phyloP scores from a whole-genome alignment of 2,797 vertebrate species.

The Parauchenoglanis punctatus region DNA sequence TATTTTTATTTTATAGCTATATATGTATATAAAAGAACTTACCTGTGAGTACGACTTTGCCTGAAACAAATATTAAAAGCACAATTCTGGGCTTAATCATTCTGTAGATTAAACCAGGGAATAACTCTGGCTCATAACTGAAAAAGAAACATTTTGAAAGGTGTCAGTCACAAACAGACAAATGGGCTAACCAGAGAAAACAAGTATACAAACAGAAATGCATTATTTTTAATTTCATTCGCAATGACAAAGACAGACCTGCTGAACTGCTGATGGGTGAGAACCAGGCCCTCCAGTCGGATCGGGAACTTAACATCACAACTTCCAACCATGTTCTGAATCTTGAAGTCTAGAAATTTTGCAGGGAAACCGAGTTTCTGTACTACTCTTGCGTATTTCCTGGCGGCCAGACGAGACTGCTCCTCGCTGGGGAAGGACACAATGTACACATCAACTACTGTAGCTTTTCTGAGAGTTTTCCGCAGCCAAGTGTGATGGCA shows the following conservation, averaged over 20 bases:
- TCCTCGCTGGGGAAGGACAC: slow-evolving; percentile 84
- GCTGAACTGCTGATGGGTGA: slow-evolving; percentile 99
- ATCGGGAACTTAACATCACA: slow-evolving; percentile 99
- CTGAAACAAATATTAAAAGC: slow-evolving; percentile 98
- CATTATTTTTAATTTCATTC: neutral
- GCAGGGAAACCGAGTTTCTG: slow-evolving; percentile 98
- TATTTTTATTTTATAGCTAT: neutral
- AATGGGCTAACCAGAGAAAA: neutral
- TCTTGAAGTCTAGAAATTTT: slow-evolving; percentile 99
- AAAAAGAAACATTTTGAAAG: slow-evolving; percentile 32
- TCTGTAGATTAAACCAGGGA: slow-evolving; percentile 98
- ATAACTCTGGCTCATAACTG: slow-evolving; percentile 97
- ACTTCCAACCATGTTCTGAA: slow-evolving; percentile 99
- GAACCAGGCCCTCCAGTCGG: slow-evolving; percentile 92
- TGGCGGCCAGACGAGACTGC: slow-evolving; percentile 94
- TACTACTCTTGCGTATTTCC: slow-evolving; percentile 97
- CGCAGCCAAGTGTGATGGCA: neutral
- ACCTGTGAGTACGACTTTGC: slow-evolving; percentile 99
- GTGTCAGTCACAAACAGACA: neutral
- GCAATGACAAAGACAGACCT: slow-evolving; percentile 75
- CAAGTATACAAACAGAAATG: neutral
- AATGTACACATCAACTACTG: neutral
- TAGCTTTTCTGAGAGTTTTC: neutral
- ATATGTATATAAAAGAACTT: slow-evolving; percentile 56
- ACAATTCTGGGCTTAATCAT: slow-evolving; percentile 99